Base-by-base conservation (phyloP, 2,888 invertebrate genomes). In the Latrodectus elegans region DNA sequence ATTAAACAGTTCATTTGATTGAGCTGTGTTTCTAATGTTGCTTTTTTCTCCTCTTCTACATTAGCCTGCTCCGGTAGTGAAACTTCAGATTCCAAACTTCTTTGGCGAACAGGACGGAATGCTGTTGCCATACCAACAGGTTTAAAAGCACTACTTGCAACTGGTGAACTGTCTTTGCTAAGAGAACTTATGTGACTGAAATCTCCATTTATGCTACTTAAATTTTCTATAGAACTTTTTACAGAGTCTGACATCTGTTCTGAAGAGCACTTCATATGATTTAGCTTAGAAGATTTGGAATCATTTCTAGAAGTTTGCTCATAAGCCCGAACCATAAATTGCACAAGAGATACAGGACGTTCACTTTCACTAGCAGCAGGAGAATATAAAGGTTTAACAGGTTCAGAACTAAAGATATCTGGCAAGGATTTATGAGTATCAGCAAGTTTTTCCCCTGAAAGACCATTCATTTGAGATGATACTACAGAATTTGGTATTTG, bases 121-220 rank as follows among this genome's bases (percentile, higher is more conserved):
- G 89, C 81, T 14, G 83, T 89, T 8, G 89, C 89, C 78, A 80
- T 83, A n/a, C 89, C 89, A 8, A 89, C 68, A 49, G 89, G 89
- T 55, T 86, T 89, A 26, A 88, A 88, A 14, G 80, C 80, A 72
- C 84, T 81, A 73, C 70, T 77, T 9, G 76, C 67, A n/a, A 55
- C 75, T 17, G 82, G 81, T 53, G 81, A 78, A 65, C 22, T 78
- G n/a, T 89, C 80, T 68, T 83, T 81, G 38, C 83, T 79, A 17
- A 77, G 75, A 4, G 86, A 86, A 70, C 86, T 86, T n/a, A 86
- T 81, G 15, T 22, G 86, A 51, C 86, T 86, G 10, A 86, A 72
- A 51, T 81, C 84, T 11, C 84, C 82, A 74, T 87, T 87, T n/a
- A 82, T 67, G 12, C 83, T 88, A 65, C 83, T 83, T 49, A 88